A percentile compares a stretch with the other conserved stretches of the same genome.
Conservation (phyloP, 2,888 invertebrate genomes). For the Macrostomum cliftonense region DNA sequence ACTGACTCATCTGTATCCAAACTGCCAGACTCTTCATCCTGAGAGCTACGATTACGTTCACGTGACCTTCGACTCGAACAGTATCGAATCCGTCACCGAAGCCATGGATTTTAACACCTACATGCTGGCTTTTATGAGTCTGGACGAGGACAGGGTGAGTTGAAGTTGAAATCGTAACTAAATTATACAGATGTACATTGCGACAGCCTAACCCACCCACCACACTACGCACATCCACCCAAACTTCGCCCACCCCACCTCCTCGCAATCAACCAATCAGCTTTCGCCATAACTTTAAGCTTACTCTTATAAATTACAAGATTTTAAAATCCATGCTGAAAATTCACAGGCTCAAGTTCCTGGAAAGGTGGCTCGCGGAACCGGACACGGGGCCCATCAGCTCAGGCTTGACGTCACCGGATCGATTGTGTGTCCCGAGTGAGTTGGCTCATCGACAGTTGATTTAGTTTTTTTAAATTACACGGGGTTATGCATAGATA, state of each 20-base stretch:
- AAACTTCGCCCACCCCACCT: no score
- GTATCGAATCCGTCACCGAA: conserved; percentile 17
- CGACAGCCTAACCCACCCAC: no score
- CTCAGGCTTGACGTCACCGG: conserved; percentile 28
- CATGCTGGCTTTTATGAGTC: conserved; percentile 26
- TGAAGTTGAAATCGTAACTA: no score
- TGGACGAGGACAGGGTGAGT: conserved; percentile 18
- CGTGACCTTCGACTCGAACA: conserved; percentile 23
- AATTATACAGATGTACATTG: no score
- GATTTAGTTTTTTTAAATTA: not conserved
- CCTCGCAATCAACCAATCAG: no score
- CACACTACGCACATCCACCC: no score
- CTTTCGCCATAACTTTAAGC: no score
- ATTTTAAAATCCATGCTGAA: no score
- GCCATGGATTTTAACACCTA: conserved; percentile 22
- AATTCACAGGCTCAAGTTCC: not conserved
- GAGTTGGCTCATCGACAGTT: conserved; percentile 13
- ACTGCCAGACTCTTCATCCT: conserved; percentile 29
- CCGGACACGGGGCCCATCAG: conserved; percentile 21
- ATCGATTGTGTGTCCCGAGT: conserved; percentile 29
- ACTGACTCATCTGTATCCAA: no score
- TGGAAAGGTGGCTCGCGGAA: conserved; percentile 12
- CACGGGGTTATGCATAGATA: no score
- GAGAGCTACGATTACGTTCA: conserved; percentile 18
- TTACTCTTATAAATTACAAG: no score